Conservation (phyloP, 64 coral and sea anemone species). For the Actinia tenebrosa region DNA sequence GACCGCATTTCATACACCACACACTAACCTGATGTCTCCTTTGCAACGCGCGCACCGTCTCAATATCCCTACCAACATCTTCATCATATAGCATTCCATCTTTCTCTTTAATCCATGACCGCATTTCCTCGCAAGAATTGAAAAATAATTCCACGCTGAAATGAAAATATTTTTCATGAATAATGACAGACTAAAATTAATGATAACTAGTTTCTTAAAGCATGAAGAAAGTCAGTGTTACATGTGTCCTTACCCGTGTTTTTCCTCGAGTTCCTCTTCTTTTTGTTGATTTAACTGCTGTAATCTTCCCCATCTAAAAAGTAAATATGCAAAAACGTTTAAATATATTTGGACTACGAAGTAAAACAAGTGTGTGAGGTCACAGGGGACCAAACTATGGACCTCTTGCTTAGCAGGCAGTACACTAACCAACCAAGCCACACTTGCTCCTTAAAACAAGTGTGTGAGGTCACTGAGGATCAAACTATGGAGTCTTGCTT, state of each 20-base stretch:
- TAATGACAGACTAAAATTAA: too few relatives aligned
- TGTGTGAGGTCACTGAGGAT: too few relatives aligned
- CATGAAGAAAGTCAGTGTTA: background rate
- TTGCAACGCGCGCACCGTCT: constrained; percentile 84
- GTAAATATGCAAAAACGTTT: too few relatives aligned
- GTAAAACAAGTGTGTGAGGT: too few relatives aligned
- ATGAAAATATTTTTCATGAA: background rate
- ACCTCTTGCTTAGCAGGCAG: too few relatives aligned
- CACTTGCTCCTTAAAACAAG: too few relatives aligned
- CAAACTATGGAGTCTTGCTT: too few relatives aligned
- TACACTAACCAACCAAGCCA: too few relatives aligned
- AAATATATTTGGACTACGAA: too few relatives aligned
- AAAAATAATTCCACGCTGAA: constrained; percentile 80
- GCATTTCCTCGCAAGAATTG: constrained; percentile 83
- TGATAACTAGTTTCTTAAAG: too few relatives aligned
- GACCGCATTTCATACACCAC: background rate
- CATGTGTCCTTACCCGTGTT: constrained; percentile 56
- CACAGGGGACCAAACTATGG: too few relatives aligned
- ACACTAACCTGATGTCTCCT: constrained; percentile 72
- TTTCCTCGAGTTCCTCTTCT: constrained; percentile 85
- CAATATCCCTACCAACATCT: constrained; percentile 73
- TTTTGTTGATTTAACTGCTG: constrained; percentile 67
- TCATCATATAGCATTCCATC: constrained; percentile 51
- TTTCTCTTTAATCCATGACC: constrained; percentile 86
- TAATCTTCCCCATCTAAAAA: constrained; percentile 72